Evolutionary conservation across 2,888 invertebrate species (phyloP).

Genomic region (Cryptus viduatorius): DNA sequence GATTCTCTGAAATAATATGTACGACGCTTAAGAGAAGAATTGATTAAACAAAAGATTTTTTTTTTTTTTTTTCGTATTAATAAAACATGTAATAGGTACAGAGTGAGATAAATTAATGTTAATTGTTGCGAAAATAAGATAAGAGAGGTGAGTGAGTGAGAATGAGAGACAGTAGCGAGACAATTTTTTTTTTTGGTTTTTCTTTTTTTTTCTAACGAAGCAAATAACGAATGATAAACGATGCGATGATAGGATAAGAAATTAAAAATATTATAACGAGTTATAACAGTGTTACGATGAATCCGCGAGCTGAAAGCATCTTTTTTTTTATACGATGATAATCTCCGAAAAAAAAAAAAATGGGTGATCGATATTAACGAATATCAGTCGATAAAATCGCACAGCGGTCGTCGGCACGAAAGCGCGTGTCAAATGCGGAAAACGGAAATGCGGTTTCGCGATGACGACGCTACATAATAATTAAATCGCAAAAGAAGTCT

Average conservation of each 20-base stretch:
- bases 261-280: slow-evolving; percentile 55
- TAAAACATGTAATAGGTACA: slow-evolving; percentile 23
- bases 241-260: slow-evolving; percentile 39
- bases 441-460: slow-evolving; percentile 68
- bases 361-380: slow-evolving; percentile 26
- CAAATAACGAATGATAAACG: slow-evolving; percentile 38
- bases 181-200: slow-evolving; percentile 15
- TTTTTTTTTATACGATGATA: not conserved
- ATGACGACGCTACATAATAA: slow-evolving; percentile 43
- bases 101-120: slow-evolving; percentile 55
- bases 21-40: slow-evolving; percentile 50
- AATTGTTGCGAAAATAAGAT: slow-evolving; percentile 43
- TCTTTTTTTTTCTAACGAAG: slow-evolving; percentile 20
- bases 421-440: slow-evolving; percentile 65
- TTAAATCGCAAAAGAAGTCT: slow-evolving; percentile 29
- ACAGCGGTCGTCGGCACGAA: slow-evolving; percentile 48
- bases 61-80: not conserved
- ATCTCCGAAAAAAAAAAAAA: not conserved
- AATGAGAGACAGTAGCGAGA: slow-evolving; percentile 57
- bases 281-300: slow-evolving; percentile 12
- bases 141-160: slow-evolving; percentile 32
- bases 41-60: slow-evolving; percentile 18
- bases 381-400: slow-evolving; percentile 40
- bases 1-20: slow-evolving; percentile 64
- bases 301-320: not conserved